phyloP scores from a whole-genome alignment of 2,797 vertebrate genomes.

The Huso huso region DNA sequence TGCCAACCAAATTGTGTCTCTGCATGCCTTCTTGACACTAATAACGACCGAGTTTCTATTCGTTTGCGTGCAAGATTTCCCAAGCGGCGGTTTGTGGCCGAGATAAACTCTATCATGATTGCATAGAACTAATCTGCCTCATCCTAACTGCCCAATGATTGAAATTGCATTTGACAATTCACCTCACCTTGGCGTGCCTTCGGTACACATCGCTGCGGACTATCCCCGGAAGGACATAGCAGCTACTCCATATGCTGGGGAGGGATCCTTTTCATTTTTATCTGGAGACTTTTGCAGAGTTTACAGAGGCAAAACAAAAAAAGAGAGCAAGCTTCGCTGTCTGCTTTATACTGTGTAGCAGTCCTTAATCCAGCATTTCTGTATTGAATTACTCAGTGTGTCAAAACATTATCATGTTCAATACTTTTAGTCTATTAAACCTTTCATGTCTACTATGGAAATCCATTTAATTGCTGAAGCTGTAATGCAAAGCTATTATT shows the following conservation, averaged over 20 bases:
- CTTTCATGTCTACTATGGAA: slow-evolving; percentile 39
- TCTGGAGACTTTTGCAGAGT: slow-evolving; percentile 35
- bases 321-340: not conserved
- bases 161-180: slow-evolving; percentile 61
- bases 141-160: slow-evolving; percentile 65
- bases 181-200: slow-evolving; percentile 83
- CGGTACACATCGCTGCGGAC: slow-evolving; percentile 68
- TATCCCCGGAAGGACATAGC: slow-evolving; percentile 64
- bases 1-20: slow-evolving; percentile 62
- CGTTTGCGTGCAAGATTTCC: slow-evolving; percentile 63
- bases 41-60: slow-evolving; percentile 58
- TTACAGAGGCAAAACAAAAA: not conserved
- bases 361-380: slow-evolving; percentile 25
- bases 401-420: slow-evolving; percentile 31
- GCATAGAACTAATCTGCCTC: slow-evolving; percentile 61
- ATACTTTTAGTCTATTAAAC: slow-evolving; percentile 32
- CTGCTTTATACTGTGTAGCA: not conserved
- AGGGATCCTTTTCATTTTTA: slow-evolving; percentile 53
- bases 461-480: slow-evolving; percentile 43
- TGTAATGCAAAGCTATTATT: slow-evolving; percentile 3
- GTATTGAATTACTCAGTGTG: slow-evolving; percentile 37
- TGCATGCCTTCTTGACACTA: slow-evolving; percentile 55
- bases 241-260: slow-evolving; percentile 74
- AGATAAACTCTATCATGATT: slow-evolving; percentile 60
- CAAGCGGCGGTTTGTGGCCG: slow-evolving; percentile 54